These are phyloP conservation scores for Sphaerophoria rueppellii DNA, from an alignment of 2,888 invertebrate genomes.

Conservation along the genomic window DNA sequence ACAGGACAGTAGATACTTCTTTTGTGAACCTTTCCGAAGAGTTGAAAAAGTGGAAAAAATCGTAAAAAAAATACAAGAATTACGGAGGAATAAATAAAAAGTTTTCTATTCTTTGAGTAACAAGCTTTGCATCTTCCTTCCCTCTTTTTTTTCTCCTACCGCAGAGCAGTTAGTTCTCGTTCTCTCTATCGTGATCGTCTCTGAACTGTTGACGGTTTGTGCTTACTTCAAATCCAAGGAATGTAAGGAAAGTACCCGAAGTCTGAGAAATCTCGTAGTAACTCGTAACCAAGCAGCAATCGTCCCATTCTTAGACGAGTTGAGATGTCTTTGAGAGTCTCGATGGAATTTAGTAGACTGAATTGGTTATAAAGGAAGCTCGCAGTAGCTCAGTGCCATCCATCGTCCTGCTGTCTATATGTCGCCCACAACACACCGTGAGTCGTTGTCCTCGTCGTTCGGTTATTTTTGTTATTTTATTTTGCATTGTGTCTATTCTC, in stretches of 20 bases:
- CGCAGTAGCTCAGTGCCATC: conserved; percentile 36
- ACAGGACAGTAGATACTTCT: conserved; percentile 42
- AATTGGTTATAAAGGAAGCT: conserved; percentile 54
- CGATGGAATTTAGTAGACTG: conserved; percentile 66
- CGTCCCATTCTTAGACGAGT: not conserved
- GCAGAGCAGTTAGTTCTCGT: not conserved
- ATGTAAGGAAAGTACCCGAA: conserved; percentile 2
- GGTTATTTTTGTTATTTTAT: conserved; percentile 34
- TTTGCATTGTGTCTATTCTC: conserved; percentile 54
- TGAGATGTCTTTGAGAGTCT: conserved; percentile 58
- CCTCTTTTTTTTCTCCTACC: not conserved
- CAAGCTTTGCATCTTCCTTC: conserved; percentile 63
- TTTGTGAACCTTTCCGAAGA: conserved; percentile 70
- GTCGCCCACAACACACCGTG: not conserved
- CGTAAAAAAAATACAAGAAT: conserved; percentile 18
- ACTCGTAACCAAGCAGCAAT: conserved; percentile 3
- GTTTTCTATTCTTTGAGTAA: conserved; percentile 71
- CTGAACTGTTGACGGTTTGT: conserved; percentile 11
- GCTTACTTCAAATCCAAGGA: conserved; percentile 37
- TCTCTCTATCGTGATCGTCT: not conserved
- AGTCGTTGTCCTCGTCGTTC: not conserved
- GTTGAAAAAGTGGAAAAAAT: conserved; percentile 60
- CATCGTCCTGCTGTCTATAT: conserved; percentile 46
- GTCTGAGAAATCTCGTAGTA: not conserved
- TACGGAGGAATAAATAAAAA: conserved; percentile 38